Conservation (phyloP, 2,888 invertebrate genomes). For the Nasonovia ribisnigri region DNA sequence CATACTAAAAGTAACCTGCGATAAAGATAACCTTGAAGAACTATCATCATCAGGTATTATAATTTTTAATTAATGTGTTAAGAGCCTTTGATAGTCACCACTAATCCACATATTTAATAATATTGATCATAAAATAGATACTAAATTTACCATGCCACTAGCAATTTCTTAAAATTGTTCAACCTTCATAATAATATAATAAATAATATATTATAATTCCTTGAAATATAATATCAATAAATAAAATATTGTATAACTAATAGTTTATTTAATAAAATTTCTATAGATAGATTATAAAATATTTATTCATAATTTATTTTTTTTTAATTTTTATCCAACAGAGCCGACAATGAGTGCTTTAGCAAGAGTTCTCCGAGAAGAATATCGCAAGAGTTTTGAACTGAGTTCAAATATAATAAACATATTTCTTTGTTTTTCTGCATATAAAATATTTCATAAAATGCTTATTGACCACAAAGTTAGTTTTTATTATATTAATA, state of each 20-base stretch:
- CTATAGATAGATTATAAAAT: no score
- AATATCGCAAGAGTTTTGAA: constrained; percentile 97
- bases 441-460: constrained; percentile 94
- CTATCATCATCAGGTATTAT: constrained; percentile 89
- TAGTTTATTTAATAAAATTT: no score
- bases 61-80: constrained; percentile 30
- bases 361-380: constrained; percentile 94
- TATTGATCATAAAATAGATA: not conserved
- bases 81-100: no score
- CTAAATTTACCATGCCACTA: not conserved
- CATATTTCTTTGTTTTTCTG: constrained; percentile 97
- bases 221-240: no score
- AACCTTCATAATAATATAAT: not conserved
- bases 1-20: constrained; percentile 90
- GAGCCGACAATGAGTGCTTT: constrained; percentile 95
- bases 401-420: constrained; percentile 96
- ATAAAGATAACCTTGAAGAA: constrained; percentile 94
- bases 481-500: constrained; percentile 68
- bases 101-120: not conserved
- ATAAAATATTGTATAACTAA: no score
- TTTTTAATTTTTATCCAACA: constrained; percentile 69
- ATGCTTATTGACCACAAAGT: constrained; percentile 96
- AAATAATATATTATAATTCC: not conserved
- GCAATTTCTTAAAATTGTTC: not conserved
- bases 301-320: no score